phyloP scores from a whole-genome alignment of 2,113 vertebrate species.

The Nyctereutes procyonoides region DNA sequence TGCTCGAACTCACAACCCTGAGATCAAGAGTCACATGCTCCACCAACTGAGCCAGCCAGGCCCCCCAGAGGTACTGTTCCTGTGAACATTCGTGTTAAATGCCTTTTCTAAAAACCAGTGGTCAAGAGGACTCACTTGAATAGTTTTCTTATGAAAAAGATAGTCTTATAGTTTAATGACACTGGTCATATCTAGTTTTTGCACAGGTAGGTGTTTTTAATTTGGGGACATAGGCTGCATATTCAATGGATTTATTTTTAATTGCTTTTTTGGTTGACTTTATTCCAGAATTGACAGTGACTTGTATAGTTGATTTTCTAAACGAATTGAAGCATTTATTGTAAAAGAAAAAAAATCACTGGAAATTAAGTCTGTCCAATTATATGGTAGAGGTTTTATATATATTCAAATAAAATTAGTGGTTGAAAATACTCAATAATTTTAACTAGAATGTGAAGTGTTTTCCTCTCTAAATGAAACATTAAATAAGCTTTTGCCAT shows the following conservation, averaged over 20 bases:
- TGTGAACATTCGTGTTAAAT: not conserved
- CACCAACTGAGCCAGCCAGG: too few species aligned
- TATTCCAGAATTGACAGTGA: not conserved
- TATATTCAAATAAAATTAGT: conserved; percentile 15
- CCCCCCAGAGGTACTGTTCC: too few species aligned
- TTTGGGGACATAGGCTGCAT: not conserved
- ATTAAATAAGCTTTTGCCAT: conserved; percentile 13
- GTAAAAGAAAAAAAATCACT: not conserved
- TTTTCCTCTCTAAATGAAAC: conserved; percentile 48
- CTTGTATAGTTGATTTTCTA: conserved; percentile 37
- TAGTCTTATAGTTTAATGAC: not conserved
- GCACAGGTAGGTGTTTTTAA: not conserved
- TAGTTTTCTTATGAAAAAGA: not conserved
- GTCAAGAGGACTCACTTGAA: not conserved
- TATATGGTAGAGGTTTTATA: not conserved
- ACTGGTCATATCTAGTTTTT: not conserved
- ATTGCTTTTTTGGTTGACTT: not conserved
- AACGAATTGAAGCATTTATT: not conserved
- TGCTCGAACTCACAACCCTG: too few species aligned
- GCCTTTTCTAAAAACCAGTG: not conserved
- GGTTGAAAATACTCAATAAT: not conserved
- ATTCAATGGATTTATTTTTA: conserved; percentile 20
- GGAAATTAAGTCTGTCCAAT: not conserved
- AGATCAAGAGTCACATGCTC: too few species aligned
- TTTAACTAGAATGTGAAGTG: conserved; percentile 14